phyloP scores from a whole-genome alignment of 2,797 vertebrate species.

The Monodelphis domestica region DNA sequence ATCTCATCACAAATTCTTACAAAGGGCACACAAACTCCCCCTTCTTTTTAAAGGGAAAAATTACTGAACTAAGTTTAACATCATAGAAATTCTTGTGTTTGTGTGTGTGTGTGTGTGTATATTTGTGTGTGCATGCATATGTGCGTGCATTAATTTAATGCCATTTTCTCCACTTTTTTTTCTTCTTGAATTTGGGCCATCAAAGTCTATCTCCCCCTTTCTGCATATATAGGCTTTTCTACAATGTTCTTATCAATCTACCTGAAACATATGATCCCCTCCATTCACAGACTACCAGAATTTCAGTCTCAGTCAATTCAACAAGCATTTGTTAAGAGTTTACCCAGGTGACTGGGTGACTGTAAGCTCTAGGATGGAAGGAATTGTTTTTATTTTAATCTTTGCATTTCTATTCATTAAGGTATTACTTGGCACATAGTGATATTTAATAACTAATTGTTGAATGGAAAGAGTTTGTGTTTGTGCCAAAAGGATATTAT shows the following conservation, averaged over 20 bases:
- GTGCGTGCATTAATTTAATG: background rate
- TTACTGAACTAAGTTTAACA: conserved; percentile 72
- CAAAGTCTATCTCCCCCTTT: background rate
- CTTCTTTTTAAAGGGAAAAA: conserved; percentile 72
- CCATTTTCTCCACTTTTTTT: background rate
- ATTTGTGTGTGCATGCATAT: conserved; percentile 37
- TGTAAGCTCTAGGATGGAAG: background rate
- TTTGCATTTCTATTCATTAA: background rate
- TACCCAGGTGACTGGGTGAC: background rate
- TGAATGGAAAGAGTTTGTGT: background rate
- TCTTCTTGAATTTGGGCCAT: conserved; percentile 6
- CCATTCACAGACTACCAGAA: conserved; percentile 12
- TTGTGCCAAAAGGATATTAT: background rate
- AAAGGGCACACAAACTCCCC: conserved; percentile 68
- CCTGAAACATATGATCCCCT: conserved; percentile 1
- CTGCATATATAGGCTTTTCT: background rate
- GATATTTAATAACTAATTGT: background rate
- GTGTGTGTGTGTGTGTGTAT: conserved; percentile 50
- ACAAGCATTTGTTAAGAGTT: background rate
- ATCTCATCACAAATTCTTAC: conserved; percentile 79
- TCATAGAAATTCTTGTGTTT: conserved; percentile 46
- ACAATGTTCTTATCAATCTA: conserved; percentile 1
- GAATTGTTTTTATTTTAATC: background rate
- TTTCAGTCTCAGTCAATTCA: background rate
- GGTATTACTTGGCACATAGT: background rate